Base-by-base conservation (phyloP, 2,113 vertebrate species). In the Notiomystis cincta region DNA sequence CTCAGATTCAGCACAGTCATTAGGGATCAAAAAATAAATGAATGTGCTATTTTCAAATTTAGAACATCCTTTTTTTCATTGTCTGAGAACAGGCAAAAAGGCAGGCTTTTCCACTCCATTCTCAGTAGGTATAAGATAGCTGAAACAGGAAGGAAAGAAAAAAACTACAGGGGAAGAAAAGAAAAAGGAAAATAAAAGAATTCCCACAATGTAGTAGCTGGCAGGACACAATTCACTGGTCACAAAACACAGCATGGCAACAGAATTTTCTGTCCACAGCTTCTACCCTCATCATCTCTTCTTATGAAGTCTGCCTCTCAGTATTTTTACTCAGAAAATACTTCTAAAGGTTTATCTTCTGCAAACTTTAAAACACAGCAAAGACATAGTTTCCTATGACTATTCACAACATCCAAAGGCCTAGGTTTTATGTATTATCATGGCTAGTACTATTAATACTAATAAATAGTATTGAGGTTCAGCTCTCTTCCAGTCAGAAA, bases 111-210 rank as follows among this genome's bases (percentile, higher is more conserved):
- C 35, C 18, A 80, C 23, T 77, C 37, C 37, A 45, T 71, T 82
- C 64, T 77, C 72, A 54, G 56, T 42, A 72, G 38, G 38, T 44
- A 78, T 11, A 84, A 45, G 24, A 70, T 31, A 84, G 35, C 9
- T 71, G 56, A 82, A 95, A 64, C 10, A 66, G 54, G 58, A 92
- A 93, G 35, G 37, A 82, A 95, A 77, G 11, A 19, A 37, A 78
- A 64, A 84, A 31, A 17, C 10, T 61, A 30, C 6, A 66, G 5
- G 2, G 18, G 21, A 72, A 69, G 22, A 79, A 73, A 73, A 75
- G 7, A 44, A 18, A 30, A 72, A 72, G 0, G 13, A 77, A 82
- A 86, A 66, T 25, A 62, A 69, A 77, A 61, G 45, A 76, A 57
- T 21, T 3, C 11, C 28, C 44, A n/a, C 14, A 66, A 71, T 0